Evolutionary conservation across 2,113 vertebrate species (phyloP).

Genomic region (Galemys pyrenaicus): DNA sequence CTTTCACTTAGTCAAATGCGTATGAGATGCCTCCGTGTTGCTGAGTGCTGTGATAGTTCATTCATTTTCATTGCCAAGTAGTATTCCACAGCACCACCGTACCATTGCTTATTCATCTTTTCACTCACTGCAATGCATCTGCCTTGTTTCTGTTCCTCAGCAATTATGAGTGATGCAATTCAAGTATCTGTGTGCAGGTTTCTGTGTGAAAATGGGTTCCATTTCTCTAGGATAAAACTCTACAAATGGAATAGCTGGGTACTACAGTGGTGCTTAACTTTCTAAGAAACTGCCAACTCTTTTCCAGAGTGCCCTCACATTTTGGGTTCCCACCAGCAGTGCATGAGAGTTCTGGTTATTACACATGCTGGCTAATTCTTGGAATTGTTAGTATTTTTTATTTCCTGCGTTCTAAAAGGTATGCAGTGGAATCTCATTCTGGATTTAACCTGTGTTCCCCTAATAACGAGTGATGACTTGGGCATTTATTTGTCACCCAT

Average conservation of each 20-base stretch:
- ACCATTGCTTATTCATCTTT: no score
- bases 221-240: background rate
- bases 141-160: background rate
- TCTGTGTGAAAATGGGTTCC: background rate
- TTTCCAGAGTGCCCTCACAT: background rate
- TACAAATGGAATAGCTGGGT: background rate
- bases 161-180: background rate
- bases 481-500: background rate
- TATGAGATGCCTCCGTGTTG: no score
- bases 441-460: background rate
- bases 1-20: background rate
- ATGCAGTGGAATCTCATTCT: background rate
- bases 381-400: background rate
- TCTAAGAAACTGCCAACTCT: background rate
- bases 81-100: rapidly evolving
- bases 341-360: background rate
- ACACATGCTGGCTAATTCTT: no score
- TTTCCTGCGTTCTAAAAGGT: background rate
- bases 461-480: background rate
- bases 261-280: background rate
- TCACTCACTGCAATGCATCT: background rate
- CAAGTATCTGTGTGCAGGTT: background rate
- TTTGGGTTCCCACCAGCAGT: background rate
- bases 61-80: background rate
- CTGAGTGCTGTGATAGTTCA: background rate